phyloP scores from a whole-genome alignment of 2,888 invertebrate genomes.

The Lepetodrilus schrolli region DNA sequence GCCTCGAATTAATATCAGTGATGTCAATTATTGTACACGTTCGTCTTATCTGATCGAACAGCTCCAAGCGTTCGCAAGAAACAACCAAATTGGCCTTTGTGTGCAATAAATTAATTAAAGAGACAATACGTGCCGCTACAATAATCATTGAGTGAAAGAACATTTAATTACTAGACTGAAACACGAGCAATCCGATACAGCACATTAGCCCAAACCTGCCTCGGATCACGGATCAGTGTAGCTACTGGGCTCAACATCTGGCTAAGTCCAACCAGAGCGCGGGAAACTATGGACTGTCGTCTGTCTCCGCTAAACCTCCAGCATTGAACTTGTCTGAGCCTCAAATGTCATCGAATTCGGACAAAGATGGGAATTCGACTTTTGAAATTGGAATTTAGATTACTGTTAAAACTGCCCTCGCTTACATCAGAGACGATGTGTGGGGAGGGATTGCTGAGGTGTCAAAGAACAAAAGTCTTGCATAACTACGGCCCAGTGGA shows the following conservation, averaged over 20 bases:
- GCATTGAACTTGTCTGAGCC: background rate
- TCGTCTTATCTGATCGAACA: constrained; percentile 22
- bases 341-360: background rate
- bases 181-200: constrained; percentile 25
- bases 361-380: background rate
- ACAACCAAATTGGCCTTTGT: constrained; percentile 18
- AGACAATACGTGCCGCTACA: constrained; percentile 24
- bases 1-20: constrained; percentile 8
- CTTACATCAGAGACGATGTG: background rate
- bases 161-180: constrained; percentile 8
- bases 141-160: constrained; percentile 23
- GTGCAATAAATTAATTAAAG: constrained; percentile 22
- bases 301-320: background rate
- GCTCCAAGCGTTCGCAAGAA: background rate
- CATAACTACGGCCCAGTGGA: background rate
- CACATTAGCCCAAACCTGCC: constrained; percentile 3
- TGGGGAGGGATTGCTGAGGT: constrained; percentile 1
- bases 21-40: background rate
- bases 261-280: constrained; percentile 1
- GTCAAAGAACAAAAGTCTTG: background rate
- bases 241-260: constrained; percentile 16
- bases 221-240: background rate
- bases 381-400: background rate
- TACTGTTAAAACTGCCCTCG: background rate
- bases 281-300: constrained; percentile 1